Percentiles rank a stretch among this genome's conserved stretches.
Conservation (phyloP, 2,888 invertebrate species). For the Megalurothrips usitatus region DNA sequence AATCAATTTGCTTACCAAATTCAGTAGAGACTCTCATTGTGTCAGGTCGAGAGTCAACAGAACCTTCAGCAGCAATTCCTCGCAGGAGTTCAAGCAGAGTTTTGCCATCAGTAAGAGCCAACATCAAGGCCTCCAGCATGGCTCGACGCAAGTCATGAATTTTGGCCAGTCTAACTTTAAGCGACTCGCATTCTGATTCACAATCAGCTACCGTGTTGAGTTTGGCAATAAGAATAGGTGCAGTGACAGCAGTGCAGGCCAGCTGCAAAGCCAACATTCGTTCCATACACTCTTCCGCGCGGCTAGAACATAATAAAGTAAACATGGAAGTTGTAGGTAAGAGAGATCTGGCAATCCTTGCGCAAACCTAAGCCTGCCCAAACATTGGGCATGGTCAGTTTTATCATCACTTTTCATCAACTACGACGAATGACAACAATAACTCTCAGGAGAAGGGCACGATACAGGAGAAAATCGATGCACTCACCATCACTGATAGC, state of each 20-base stretch:
- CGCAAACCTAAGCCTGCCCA: no score
- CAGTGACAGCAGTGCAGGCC: slow-evolving; percentile 62
- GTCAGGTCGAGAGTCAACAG: slow-evolving; percentile 69
- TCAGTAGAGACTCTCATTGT: slow-evolving; percentile 53
- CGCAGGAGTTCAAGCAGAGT: slow-evolving; percentile 66
- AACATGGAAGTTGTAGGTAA: neutral
- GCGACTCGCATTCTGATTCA: slow-evolving; percentile 61
- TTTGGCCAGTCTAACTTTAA: slow-evolving; percentile 62
- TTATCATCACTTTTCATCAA: no score
- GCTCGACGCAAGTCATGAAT: slow-evolving; percentile 67
- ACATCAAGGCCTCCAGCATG: slow-evolving; percentile 71
- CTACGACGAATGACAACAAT: no score
- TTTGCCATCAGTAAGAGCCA: slow-evolving; percentile 76
- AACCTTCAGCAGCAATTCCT: slow-evolving; percentile 68
- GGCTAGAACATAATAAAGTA: slow-evolving; percentile 45
- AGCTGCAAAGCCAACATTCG: slow-evolving; percentile 64
- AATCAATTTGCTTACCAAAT: slow-evolving; percentile 44
- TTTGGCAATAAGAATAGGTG: slow-evolving; percentile 41
- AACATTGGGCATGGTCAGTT: no score
- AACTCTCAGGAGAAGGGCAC: no score
- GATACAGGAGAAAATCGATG: no score
- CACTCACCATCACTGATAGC: no score
- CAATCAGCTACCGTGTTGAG: neutral
- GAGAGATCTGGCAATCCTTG: neutral
- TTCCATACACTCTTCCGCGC: slow-evolving; percentile 63